phyloP scores from a whole-genome alignment of 2,113 vertebrate genomes.

The Kryptolebias marmoratus region DNA sequence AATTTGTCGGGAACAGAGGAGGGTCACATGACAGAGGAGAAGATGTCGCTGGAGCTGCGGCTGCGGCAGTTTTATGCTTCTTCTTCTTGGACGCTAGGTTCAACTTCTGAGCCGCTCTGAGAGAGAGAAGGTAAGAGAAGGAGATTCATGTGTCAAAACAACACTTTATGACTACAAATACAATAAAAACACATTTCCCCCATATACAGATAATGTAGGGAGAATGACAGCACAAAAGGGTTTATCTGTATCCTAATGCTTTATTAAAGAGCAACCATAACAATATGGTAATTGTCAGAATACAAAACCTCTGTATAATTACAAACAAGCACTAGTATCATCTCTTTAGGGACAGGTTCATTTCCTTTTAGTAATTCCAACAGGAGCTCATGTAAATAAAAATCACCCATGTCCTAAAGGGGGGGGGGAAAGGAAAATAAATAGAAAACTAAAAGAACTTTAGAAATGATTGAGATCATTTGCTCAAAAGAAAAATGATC shows the following conservation, averaged over 20 bases:
- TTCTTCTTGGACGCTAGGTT: conserved; percentile 98
- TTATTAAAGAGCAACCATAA: conserved; percentile 1
- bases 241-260: conserved; percentile 37
- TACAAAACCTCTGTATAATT: no score
- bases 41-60: conserved; percentile 74
- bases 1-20: conserved; percentile 92
- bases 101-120: conserved; percentile 96
- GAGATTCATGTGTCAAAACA: neutral
- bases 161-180: neutral
- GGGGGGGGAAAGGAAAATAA: neutral
- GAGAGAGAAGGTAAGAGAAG: conserved; percentile 3
- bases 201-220: conserved; percentile 1
- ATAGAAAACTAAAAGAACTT: no score
- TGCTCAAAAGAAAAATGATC: no score
- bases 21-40: conserved; percentile 83
- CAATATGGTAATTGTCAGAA: no score
- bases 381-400: conserved; percentile 18
- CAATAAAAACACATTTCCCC: neutral
- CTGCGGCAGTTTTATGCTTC: conserved; percentile 82
- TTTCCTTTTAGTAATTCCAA: no score
- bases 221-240: neutral
- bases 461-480: no score
- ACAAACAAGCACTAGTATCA: no score
- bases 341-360: no score
- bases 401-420: neutral